Base-by-base conservation (phyloP, 2,113 vertebrate species). In the Toxotes jaculatrix region DNA sequence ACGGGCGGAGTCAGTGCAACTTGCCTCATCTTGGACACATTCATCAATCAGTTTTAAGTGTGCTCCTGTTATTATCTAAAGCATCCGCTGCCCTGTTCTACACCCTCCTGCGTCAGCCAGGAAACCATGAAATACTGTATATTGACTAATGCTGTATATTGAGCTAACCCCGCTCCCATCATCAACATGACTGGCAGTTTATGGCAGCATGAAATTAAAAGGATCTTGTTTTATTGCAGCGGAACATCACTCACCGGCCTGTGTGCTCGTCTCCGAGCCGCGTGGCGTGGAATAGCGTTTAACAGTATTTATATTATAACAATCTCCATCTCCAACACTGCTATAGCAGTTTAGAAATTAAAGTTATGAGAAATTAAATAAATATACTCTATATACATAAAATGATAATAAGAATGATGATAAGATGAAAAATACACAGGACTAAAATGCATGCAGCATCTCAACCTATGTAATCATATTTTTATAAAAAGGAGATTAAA, bases 201-300 rank as follows among this genome's bases (percentile, higher is more conserved):
- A 83, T 69, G 53, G 89, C 87, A 65, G 85, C 85, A 83, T 79
- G 79, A 89, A 90, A 92, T 89, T 91, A 89, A 91, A 89, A 77
- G 79, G 56, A 59, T 86, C 79, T 85, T 77, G 86, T 89, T 88
- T 87, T 72, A 75, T 53, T 23, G 83, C 65, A 7, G 57, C 7
- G 4, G 55, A n/a, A 60, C 84, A 82, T 79, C 86, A 32, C 86
- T 85, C 81, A 56, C 23, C 38, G 36, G 42, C 72, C 68, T 3
- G 34, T 14, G 11, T 7, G 49, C 73, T 76, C 65, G 42, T 83
- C 67, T 78, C 65, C 0, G 1, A 31, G 36, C 62, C 0, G 27
- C 23, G 14, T 19, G 36, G 36, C 66, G 19, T 53, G n/a, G 19
- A 62, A 6, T 23, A 45, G 40, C 13, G 0, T 27, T 27, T 27